Evolutionary conservation across 1,140 invertebrate genomes (phyloP).

Genomic region (Chrysoperla carnea): DNA sequence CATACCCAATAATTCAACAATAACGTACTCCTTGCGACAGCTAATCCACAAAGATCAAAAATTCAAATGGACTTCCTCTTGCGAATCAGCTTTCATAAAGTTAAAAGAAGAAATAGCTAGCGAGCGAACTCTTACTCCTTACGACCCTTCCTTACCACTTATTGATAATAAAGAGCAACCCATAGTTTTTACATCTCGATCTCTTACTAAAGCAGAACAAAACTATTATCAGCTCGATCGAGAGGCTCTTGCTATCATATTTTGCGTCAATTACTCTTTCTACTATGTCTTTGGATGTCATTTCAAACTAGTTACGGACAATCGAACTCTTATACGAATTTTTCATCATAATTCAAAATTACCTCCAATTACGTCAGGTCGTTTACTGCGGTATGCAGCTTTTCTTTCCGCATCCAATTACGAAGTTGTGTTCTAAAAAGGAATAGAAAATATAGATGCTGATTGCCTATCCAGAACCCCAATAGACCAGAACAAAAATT

Average conservation of each 20-base stretch:
- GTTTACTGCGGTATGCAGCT: conserved; percentile 12
- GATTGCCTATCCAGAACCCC: conserved; percentile 10
- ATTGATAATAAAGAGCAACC: conserved; percentile 14
- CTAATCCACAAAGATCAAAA: conserved; percentile 5
- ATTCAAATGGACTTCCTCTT: conserved; percentile 11
- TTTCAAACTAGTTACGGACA: conserved; percentile 13
- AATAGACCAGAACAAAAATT: neutral
- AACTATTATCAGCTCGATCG: conserved; percentile 28
- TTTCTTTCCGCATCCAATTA: conserved; percentile 13
- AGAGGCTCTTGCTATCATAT: conserved; percentile 28
- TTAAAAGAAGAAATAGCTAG: conserved; percentile 10
- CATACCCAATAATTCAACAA: conserved; percentile 12
- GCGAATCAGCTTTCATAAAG: conserved; percentile 14
- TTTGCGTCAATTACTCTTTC: conserved; percentile 20
- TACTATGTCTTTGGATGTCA: neutral
- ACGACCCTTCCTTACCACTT: conserved; percentile 13
- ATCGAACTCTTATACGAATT: conserved; percentile 14
- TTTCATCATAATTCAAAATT: conserved; percentile 10
- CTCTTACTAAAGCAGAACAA: conserved; percentile 20
- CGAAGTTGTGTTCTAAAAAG: conserved; percentile 7
- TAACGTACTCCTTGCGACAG: conserved; percentile 2
- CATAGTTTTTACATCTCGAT: conserved; percentile 23
- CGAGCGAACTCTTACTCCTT: conserved; percentile 16
- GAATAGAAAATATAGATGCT: conserved; percentile 8
- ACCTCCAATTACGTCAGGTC: conserved; percentile 10